Conservation (phyloP, 2,888 invertebrate species). For the Dioctria rufipes region DNA sequence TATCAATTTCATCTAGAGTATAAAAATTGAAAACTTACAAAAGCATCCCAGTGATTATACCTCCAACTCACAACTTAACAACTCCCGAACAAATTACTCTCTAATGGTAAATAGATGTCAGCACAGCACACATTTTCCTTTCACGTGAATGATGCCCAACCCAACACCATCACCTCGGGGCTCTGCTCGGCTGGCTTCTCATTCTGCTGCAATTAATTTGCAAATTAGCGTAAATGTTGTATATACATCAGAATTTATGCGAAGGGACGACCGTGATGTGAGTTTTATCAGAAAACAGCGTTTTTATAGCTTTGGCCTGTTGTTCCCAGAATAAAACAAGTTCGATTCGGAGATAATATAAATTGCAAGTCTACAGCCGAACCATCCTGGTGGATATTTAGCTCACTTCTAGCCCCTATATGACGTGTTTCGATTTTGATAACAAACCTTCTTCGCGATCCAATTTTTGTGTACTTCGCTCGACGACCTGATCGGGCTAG, state of each 20-base stretch:
- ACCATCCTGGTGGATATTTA: constrained; percentile 19
- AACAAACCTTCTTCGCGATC: neutral
- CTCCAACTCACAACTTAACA: too few species aligned
- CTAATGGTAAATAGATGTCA: too few species aligned
- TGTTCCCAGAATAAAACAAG: constrained; percentile 38
- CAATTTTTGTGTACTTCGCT: too few species aligned
- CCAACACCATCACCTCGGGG: too few species aligned
- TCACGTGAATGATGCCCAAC: too few species aligned
- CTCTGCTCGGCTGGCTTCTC: too few species aligned
- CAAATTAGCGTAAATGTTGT: constrained; percentile 41
- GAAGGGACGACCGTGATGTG: constrained; percentile 44
- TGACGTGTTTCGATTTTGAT: constrained; percentile 6
- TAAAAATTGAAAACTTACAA: too few species aligned
- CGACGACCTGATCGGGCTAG: too few species aligned
- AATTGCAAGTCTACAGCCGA: constrained; percentile 28
- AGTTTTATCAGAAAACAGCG: constrained; percentile 48
- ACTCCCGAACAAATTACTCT: too few species aligned
- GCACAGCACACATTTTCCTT: too few species aligned
- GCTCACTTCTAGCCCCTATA: constrained; percentile 19
- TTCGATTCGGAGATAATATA: constrained; percentile 43
- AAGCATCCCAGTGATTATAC: too few species aligned
- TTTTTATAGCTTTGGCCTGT: constrained; percentile 47
- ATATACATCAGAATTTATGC: constrained; percentile 43
- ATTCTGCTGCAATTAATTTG: constrained; percentile 24
- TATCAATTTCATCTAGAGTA: too few species aligned